phyloP scores from a whole-genome alignment of 2,888 invertebrate genomes.

The Amiota minor region DNA sequence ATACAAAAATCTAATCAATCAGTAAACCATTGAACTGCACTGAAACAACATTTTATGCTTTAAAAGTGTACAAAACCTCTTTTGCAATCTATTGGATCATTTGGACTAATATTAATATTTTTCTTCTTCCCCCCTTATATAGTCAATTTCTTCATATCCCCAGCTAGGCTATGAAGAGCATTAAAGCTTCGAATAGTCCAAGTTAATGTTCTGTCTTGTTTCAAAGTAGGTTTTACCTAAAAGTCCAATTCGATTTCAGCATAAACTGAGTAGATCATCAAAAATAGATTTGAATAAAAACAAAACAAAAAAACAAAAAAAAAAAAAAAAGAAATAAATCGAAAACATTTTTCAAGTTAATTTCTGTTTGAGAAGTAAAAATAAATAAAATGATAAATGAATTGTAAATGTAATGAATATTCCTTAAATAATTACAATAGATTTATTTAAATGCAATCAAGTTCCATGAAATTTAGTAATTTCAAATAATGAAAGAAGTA shows the following conservation, averaged over 20 bases:
- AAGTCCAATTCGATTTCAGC: neutral
- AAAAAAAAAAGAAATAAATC: conserved; percentile 7
- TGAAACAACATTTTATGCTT: too few relatives aligned
- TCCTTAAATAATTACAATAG: conserved; percentile 13
- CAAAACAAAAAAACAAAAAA: neutral
- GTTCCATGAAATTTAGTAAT: neutral
- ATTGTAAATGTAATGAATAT: conserved; percentile 17
- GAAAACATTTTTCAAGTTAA: neutral
- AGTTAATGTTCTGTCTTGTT: too few relatives aligned
- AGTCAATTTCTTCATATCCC: too few relatives aligned
- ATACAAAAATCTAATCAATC: too few relatives aligned
- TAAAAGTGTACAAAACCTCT: too few relatives aligned
- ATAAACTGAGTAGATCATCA: conserved; percentile 10
- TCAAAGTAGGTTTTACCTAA: neutral
- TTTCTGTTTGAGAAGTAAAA: neutral
- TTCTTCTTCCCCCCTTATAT: too few relatives aligned
- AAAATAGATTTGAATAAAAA: conserved; percentile 27
- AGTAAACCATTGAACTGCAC: too few relatives aligned
- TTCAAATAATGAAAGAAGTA: neutral
- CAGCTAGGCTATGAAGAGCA: too few relatives aligned
- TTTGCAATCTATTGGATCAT: too few relatives aligned
- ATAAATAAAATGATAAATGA: conserved; percentile 21
- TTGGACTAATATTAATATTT: too few relatives aligned
- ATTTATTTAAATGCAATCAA: conserved; percentile 24
- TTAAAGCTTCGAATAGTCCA: too few relatives aligned